Percentiles rank a stretch among this genome's conserved stretches.
Conservation (phyloP, 2,888 invertebrate genomes). For the Acronicta psi region DNA sequence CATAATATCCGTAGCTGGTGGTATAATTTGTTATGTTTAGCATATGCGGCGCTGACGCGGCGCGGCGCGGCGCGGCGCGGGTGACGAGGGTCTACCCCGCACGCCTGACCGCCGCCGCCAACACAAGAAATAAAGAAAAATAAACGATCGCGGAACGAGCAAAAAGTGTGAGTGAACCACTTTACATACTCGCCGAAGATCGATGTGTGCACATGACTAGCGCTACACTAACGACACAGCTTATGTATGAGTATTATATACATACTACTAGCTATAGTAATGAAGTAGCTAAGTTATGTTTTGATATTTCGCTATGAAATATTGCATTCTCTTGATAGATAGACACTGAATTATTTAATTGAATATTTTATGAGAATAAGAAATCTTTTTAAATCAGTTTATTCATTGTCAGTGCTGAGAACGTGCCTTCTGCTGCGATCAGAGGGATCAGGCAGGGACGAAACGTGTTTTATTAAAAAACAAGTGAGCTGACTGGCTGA, state of each 20-base stretch:
- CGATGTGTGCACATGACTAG: conserved; percentile 27
- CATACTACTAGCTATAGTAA: not conserved
- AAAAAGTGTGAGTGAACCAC: conserved; percentile 32
- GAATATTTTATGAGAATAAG: too few relatives aligned
- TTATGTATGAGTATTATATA: too few relatives aligned
- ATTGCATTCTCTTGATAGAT: too few relatives aligned
- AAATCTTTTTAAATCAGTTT: too few relatives aligned
- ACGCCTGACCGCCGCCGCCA: not conserved
- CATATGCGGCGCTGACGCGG: conserved; percentile 22
- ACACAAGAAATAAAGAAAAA: conserved; percentile 27
- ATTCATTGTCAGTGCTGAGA: too few relatives aligned
- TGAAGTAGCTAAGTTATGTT: too few relatives aligned
- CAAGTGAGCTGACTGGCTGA: not conserved
- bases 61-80: too few relatives aligned
- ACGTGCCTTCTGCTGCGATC: too few relatives aligned
- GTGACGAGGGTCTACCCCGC: conserved; percentile 43
- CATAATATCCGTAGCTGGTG: conserved; percentile 1
- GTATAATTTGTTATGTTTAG: conserved; percentile 42
- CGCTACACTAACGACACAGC: not conserved
- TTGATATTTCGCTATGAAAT: too few relatives aligned
- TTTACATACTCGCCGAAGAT: conserved; percentile 16
- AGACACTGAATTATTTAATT: too few relatives aligned
- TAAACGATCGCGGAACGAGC: conserved; percentile 30
- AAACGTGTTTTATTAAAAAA: too few relatives aligned
- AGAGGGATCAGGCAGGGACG: too few relatives aligned